Base-by-base conservation (phyloP, 1,140 invertebrate genomes). In the Platyura marginata region DNA sequence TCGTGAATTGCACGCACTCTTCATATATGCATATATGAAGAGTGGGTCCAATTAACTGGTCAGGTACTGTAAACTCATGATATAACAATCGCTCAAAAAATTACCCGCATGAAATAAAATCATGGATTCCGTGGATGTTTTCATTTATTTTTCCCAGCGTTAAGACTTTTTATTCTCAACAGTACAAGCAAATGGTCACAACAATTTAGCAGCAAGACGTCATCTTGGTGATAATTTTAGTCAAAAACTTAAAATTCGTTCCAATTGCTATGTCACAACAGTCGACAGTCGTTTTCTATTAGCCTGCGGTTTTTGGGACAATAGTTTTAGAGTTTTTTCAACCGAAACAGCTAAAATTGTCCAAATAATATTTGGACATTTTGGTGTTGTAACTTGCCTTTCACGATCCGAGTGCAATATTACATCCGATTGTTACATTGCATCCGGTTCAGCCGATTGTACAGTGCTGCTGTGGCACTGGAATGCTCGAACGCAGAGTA, bases 301-400 rank as follows among this genome's bases (percentile, higher is more conserved):
- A 45, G 93, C 94, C n/a, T 93, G 91, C 64, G 94, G 94, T 34
- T 98, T 98, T 66, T 98, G 94, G 86, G 95, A 99, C 62, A 98
- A 98, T 62, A 96, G 91, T 64, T 98, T 98, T 66, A 69, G 95
- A 20, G 87, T 98, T 2, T 98, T 97, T 64, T 90, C 85, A 34
- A 91, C 93, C 0, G 95, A 98, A 61, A 91, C 88, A 50, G 94
- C 90, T 5, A 94, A 94, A 74, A 93, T 98, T 55, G 80, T 90
- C 10, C 95, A 99, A 66, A 95, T 98, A 49, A 79, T 99, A 16
- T 98, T 95, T 66, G 94, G 94, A 1, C 96, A 99, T 64, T 97
- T 94, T 65, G 94, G 93, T 45, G 87, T 98, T 13, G 94, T 99
- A 36, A 98, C 94, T 2, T 98, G 94, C 66, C 67, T 96, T 42